Evolutionary conservation across 35 echinoderm and acorn worm genomes (phyloP).

Genomic region (Lytechinus pictus): DNA sequence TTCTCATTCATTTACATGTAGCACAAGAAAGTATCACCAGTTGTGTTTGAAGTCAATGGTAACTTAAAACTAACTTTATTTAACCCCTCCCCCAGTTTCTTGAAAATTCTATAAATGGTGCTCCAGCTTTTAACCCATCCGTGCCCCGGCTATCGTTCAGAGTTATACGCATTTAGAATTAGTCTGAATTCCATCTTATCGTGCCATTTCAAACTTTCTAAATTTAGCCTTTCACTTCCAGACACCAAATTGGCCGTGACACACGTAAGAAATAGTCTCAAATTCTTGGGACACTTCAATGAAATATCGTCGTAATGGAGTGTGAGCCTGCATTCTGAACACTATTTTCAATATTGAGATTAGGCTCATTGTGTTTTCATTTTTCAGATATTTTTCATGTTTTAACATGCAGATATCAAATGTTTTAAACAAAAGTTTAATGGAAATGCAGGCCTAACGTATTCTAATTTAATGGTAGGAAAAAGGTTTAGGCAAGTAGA

Average conservation of each 20-base stretch:
- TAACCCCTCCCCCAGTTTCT: too few relatives aligned
- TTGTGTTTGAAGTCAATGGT: too few relatives aligned
- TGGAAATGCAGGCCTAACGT: too few relatives aligned
- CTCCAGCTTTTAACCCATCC: neutral
- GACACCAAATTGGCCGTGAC: conserved; percentile 6
- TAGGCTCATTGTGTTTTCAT: too few relatives aligned
- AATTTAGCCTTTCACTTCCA: conserved; percentile 12
- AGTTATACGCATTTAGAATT: neutral
- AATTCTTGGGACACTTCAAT: neutral
- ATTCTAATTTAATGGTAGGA: neutral
- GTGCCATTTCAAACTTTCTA: neutral
- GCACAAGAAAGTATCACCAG: too few relatives aligned
- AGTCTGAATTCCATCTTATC: neutral
- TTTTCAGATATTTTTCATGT: too few relatives aligned
- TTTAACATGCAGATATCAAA: neutral
- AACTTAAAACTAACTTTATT: too few relatives aligned
- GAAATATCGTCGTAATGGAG: neutral
- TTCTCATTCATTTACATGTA: too few relatives aligned
- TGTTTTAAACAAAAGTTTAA: neutral
- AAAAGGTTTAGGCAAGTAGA: neutral
- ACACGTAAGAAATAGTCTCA: neutral
- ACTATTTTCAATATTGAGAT: neutral
- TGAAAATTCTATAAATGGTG: neutral
- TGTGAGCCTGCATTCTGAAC: neutral
- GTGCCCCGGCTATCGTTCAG: neutral